Evolutionary conservation across 2,113 vertebrate genomes (phyloP).

Genomic region (Vanacampus margaritifer): DNA sequence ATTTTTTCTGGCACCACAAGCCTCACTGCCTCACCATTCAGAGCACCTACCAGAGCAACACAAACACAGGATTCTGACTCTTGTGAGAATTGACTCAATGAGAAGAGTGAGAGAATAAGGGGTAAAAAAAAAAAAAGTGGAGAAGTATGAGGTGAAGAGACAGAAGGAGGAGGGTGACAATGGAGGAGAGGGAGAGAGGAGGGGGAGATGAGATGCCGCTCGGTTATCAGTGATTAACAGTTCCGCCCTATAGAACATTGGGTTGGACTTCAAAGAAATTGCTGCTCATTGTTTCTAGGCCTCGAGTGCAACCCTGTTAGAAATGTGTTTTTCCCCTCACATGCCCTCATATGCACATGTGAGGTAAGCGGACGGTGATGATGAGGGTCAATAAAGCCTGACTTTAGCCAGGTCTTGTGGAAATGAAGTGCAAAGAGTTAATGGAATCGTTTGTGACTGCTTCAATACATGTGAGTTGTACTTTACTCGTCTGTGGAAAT

Average conservation of each 20-base stretch:
- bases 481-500: not conserved
- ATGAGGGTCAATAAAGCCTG: conserved; percentile 15
- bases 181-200: conserved; percentile 15
- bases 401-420: not conserved
- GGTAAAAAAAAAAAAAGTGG: conserved; percentile 65
- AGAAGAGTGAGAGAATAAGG: conserved; percentile 65
- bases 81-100: conserved; percentile 73
- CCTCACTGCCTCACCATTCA: conserved; percentile 45
- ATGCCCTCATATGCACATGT: conserved; percentile 18
- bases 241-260: conserved; percentile 76
- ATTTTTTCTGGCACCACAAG: conserved; percentile 82
- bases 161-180: conserved; percentile 74
- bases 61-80: conserved; percentile 68
- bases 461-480: not conserved
- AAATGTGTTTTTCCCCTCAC: conserved; percentile 32
- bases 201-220: conserved; percentile 68
- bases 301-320: conserved; percentile 61
- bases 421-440: not conserved
- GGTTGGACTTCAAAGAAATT: conserved; percentile 73
- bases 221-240: conserved; percentile 92
- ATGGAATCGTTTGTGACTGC: not conserved
- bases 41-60: conserved; percentile 43
- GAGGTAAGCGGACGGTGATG: conserved; percentile 10
- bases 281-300: conserved; percentile 44
- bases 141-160: conserved; percentile 84